These are phyloP conservation scores for Dichetophora obliterata DNA, from an alignment of 2,888 invertebrate genomes.

Conservation along the genomic window DNA sequence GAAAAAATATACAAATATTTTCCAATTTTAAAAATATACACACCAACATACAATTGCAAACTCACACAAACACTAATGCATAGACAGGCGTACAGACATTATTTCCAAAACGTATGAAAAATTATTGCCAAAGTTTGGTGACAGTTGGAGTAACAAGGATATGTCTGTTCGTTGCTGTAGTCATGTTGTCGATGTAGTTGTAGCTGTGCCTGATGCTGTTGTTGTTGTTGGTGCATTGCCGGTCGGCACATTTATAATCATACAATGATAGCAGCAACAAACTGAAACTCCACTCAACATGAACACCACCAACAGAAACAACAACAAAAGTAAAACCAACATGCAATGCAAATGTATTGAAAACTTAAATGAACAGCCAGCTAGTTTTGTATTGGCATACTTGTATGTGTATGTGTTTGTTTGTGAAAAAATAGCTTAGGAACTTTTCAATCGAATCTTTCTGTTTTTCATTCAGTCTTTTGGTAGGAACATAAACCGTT, in stretches of 20 bases:
- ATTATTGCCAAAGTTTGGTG: constrained; percentile 60
- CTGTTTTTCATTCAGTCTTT: not conserved
- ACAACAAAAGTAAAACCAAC: not conserved
- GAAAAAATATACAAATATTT: not conserved
- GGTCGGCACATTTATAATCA: constrained; percentile 41
- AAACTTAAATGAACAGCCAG: constrained; percentile 10
- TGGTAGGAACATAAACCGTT: not conserved
- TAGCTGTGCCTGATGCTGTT: constrained; percentile 46
- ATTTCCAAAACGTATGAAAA: constrained; percentile 47
- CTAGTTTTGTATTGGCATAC: not conserved
- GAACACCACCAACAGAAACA: constrained; percentile 34
- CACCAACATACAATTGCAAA: constrained; percentile 12
- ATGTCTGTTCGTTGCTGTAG: constrained; percentile 41
- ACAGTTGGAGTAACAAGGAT: constrained; percentile 58
- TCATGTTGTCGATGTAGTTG: constrained; percentile 25
- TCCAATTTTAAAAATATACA: constrained; percentile 1
- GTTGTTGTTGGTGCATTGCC: constrained; percentile 7
- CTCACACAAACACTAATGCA: not conserved
- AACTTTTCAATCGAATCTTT: not conserved
- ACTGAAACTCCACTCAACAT: constrained; percentile 41
- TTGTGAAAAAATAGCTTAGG: constrained; percentile 17
- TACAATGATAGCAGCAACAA: constrained; percentile 39
- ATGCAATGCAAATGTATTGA: constrained; percentile 32
- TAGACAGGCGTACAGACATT: not conserved
- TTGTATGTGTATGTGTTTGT: constrained; percentile 12